These are phyloP conservation scores for Setipinna tenuifilis DNA, from an alignment of 2,797 vertebrate genomes.

Conservation along the genomic window DNA sequence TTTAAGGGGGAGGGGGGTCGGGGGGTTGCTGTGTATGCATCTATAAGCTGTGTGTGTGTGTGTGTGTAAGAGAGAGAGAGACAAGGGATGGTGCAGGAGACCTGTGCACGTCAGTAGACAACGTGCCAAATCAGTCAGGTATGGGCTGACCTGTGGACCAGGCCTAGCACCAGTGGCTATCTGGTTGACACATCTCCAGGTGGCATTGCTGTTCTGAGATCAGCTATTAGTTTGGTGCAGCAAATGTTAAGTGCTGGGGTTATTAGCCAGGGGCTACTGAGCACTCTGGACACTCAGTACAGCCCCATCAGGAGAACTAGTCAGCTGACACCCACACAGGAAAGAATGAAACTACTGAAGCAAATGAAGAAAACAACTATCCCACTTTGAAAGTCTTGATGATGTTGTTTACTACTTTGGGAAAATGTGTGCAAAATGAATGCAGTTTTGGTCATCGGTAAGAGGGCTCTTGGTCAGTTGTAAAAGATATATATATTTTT, in stretches of 20 bases:
- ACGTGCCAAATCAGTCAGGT: not conserved
- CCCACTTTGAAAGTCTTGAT: too few species aligned
- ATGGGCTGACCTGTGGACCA: not conserved
- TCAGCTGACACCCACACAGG: not conserved
- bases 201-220: conserved; percentile 12
- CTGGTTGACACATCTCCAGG: not conserved
- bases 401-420: too few species aligned
- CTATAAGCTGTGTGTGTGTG: conserved; percentile 23
- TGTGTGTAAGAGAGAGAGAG: not conserved
- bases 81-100: not conserved
- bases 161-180: not conserved
- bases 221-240: not conserved
- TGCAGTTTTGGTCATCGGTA: too few species aligned
- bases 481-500: too few species aligned
- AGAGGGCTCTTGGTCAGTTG: too few species aligned
- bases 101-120: not conserved
- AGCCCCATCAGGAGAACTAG: not conserved
- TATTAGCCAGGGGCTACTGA: conserved; percentile 7
- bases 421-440: too few species aligned
- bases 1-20: not conserved
- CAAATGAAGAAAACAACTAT: too few species aligned
- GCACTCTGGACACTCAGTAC: too few species aligned
- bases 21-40: not conserved
- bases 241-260: not conserved
- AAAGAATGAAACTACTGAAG: too few species aligned